A percentile compares a stretch with the other conserved stretches of the same genome.
These are phyloP conservation scores for Canis aureus DNA, from an alignment of 2,113 vertebrate species.

Conservation along the genomic window DNA sequence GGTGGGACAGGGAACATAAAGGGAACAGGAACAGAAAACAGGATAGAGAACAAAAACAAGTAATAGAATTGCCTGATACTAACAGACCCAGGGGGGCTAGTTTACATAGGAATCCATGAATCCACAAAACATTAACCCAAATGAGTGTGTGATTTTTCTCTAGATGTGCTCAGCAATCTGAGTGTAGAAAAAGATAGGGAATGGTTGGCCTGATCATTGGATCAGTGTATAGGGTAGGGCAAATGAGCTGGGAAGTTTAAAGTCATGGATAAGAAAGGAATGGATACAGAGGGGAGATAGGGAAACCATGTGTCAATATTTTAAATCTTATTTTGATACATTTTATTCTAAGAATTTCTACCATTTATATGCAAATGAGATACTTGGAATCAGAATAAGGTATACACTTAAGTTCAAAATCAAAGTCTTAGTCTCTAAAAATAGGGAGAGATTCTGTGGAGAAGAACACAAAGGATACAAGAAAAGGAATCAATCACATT, in stretches of 20 bases:
- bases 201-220: background rate
- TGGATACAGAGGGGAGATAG: background rate
- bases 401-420: constrained; percentile 6
- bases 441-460: background rate
- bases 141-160: background rate
- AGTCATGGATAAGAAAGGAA: background rate
- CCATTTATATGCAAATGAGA: background rate
- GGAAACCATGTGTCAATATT: background rate
- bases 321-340: background rate
- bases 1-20: background rate
- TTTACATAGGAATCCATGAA: background rate
- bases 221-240: background rate
- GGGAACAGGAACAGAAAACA: background rate
- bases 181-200: background rate
- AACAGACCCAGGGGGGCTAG: background rate
- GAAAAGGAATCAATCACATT: background rate
- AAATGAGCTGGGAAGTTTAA: background rate
- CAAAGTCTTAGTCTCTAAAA: background rate
- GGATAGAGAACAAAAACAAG: background rate
- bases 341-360: background rate
- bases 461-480: background rate
- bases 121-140: background rate
- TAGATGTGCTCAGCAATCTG: background rate
- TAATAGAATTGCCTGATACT: background rate
- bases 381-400: background rate